Evolutionary conservation across 2,113 vertebrate genomes (phyloP).

Genomic region (Pelecanus crispus): DNA sequence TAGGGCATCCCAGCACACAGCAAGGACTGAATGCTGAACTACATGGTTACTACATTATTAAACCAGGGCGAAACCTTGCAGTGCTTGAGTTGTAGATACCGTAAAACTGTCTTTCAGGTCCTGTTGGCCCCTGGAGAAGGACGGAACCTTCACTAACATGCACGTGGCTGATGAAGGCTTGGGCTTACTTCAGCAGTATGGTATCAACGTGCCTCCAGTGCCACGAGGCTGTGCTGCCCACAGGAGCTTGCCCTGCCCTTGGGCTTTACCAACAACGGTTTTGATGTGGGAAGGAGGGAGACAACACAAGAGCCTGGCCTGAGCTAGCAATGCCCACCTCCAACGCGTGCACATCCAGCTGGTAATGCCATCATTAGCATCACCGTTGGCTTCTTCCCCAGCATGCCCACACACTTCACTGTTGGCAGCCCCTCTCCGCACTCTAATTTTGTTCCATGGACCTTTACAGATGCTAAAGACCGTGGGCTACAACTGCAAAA

Average conservation of each 20-base stretch:
- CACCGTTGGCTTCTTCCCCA: fast-evolving
- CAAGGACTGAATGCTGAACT: background rate
- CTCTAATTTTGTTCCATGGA: background rate
- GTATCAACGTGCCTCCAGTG: fast-evolving
- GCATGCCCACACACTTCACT: fast-evolving
- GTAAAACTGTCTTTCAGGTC: background rate
- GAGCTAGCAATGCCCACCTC: background rate
- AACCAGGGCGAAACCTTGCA: background rate
- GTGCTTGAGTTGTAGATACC: background rate
- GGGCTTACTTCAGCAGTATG: background rate
- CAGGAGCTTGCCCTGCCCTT: fast-evolving
- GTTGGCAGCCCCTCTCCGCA: background rate
- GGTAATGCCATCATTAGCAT: background rate
- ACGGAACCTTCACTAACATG: background rate
- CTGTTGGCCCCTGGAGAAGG: background rate
- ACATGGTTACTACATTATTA: fast-evolving
- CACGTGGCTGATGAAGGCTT: background rate
- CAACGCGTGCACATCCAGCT: background rate
- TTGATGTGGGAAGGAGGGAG: background rate
- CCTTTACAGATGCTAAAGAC: background rate
- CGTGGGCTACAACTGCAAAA: background rate
- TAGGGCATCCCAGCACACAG: background rate
- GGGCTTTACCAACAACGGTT: background rate
- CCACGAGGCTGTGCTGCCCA: background rate
- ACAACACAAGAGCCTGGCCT: background rate